Percentiles rank a stretch among this genome's conserved stretches.
phyloP scores from a whole-genome alignment of 2,113 vertebrate genomes.

The Brachypodius melanocephalos region DNA sequence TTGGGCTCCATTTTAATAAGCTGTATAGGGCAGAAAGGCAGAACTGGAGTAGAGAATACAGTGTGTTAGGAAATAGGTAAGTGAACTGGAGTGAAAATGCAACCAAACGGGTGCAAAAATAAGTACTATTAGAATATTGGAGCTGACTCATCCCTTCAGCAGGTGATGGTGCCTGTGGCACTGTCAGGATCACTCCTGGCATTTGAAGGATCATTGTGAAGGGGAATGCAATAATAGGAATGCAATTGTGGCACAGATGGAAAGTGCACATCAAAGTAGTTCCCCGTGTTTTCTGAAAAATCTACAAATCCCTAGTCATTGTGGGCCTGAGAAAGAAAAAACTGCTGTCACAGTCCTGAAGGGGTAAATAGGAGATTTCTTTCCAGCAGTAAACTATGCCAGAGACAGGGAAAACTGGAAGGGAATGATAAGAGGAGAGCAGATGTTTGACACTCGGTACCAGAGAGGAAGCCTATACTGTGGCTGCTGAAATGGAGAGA shows the following conservation, averaged over 20 bases:
- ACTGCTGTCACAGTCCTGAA: neutral
- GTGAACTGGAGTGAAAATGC: neutral
- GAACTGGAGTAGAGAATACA: neutral
- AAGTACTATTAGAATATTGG: neutral
- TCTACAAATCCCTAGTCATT: neutral
- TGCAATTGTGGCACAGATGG: neutral
- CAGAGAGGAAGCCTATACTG: slow-evolving; percentile 7
- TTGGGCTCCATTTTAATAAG: neutral
- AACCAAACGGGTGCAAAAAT: neutral
- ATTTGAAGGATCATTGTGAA: neutral
- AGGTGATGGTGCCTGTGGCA: neutral
- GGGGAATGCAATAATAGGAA: neutral
- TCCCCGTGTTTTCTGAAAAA: neutral
- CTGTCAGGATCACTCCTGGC: neutral
- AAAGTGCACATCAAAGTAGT: neutral
- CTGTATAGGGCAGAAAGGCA: neutral
- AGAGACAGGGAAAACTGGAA: slow-evolving; percentile 10
- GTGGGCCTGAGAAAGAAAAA: neutral
- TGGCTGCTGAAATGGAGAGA: slow-evolving; percentile 39
- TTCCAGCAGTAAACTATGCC: neutral
- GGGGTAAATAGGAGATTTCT: neutral
- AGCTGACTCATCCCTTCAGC: neutral
- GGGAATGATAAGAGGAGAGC: slow-evolving; percentile 30
- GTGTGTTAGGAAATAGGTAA: neutral
- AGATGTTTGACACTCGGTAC: slow-evolving; percentile 32